Base-by-base conservation (phyloP, 2,888 invertebrate genomes). In the Harpalus rufipes region DNA sequence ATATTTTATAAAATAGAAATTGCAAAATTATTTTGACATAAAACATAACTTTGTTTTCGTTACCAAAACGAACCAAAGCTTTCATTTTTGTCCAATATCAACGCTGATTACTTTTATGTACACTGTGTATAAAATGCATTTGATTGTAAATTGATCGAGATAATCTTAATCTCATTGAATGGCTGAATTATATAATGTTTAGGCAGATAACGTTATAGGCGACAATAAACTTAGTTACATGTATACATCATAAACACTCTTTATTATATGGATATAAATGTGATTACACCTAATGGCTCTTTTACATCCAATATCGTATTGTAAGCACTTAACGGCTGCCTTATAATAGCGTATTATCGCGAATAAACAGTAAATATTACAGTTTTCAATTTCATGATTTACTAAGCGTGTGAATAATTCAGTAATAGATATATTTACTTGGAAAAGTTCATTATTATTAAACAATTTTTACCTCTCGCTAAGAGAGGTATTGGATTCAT, bases 311-410 rank as follows among this genome's bases (percentile, higher is more conserved):
- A 10, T 68, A 32, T 14, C 32, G 68, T 68, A 68, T 32, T n/a
- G 68, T n/a, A 12, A 68, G 25, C n/a, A 39, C 4, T 68, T 32
- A 68, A 32, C 32, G 32, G 6, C 32, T 32, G 32, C 32, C 32
- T 32, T 32, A 21, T 21, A 32, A 32, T 32, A 32, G 32, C 32
- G 32, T 32, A 32, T 32, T 32, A 25, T 63, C n/a, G 14, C 39
- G n/a, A 10, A 25, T 68, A 68, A 68, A 68, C 68, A 39, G 68
- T 68, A 68, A 68, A 68, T 68, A 68, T 68, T 68, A 68, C 39
- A 68, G 68, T 68, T 68, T 68, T 14, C n/a, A 68, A 68, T 68
- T 63, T 25, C 59, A 18, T 59, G 56, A n/a, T 14, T 61, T 51
- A 12, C 44, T 51, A 12, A 12, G 44, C 44, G 44, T 51, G 32